Conservation (phyloP, 2,888 invertebrate species). For the Acholoe squamosa region DNA sequence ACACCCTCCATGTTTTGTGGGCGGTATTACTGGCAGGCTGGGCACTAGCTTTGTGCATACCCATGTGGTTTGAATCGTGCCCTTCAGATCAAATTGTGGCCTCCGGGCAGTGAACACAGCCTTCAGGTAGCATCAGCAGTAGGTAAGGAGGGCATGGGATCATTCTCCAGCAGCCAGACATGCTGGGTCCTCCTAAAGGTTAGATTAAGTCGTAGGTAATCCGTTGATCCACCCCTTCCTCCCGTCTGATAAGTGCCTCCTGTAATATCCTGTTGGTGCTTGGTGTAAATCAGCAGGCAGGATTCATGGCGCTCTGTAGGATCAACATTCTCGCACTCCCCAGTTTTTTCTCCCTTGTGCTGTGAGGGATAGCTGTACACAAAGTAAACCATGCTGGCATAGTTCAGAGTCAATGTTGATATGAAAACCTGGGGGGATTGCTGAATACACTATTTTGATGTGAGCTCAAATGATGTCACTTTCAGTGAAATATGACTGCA, state of each 20-base stretch:
- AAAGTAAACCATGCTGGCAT: too few relatives aligned
- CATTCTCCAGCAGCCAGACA: background rate
- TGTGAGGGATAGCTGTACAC: too few relatives aligned
- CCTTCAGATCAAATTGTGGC: constrained; percentile 32
- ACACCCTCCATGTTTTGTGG: background rate
- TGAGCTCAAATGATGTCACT: too few relatives aligned
- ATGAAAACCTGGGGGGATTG: too few relatives aligned
- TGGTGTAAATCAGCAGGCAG: background rate
- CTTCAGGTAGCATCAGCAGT: background rate
- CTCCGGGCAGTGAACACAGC: background rate
- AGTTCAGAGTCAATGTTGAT: too few relatives aligned
- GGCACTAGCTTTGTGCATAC: background rate
- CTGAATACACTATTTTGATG: too few relatives aligned
- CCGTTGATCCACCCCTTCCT: background rate
- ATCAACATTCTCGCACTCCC: too few relatives aligned
- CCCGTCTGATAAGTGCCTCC: background rate
- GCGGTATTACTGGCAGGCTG: background rate
- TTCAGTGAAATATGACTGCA: too few relatives aligned
- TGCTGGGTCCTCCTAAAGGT: constrained; percentile 37
- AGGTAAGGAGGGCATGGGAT: background rate
- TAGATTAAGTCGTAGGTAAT: background rate
- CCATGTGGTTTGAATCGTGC: background rate
- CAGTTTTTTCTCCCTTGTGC: too few relatives aligned
- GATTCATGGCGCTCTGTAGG: background rate
- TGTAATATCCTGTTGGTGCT: background rate